Percentiles rank a stretch among this genome's conserved stretches.
phyloP scores from a whole-genome alignment of 64 coral and sea anemone species.

The Dendronephthya gigantea region DNA sequence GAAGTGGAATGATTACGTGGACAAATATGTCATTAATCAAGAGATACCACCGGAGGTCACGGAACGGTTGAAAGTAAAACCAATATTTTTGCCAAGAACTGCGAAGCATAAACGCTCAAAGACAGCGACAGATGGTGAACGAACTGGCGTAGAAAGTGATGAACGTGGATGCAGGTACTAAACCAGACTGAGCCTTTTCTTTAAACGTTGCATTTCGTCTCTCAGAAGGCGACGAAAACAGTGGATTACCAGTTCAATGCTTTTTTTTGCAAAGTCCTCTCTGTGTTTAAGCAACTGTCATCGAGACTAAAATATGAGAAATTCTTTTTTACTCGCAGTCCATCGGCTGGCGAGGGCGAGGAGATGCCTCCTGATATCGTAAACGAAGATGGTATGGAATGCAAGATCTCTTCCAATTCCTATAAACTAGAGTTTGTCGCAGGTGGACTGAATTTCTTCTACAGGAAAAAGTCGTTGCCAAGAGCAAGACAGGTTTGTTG shows the following conservation, averaged over 20 bases:
- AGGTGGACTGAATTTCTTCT: conserved; percentile 70
- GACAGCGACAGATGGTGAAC: not conserved
- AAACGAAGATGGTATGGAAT: conserved; percentile 82
- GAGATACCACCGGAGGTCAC: not conserved
- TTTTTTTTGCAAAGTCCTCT: too few species aligned
- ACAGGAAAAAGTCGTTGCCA: conserved; percentile 59
- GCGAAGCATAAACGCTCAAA: not conserved
- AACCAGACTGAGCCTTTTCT: too few species aligned
- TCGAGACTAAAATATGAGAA: too few species aligned
- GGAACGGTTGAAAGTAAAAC: not conserved
- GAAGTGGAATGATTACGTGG: conserved; percentile 16
- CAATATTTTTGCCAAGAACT: conserved; percentile 5
- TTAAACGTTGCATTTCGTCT: too few species aligned
- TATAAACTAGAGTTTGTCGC: conserved; percentile 88
- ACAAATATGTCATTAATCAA: not conserved
- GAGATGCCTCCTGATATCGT: conserved; percentile 50
- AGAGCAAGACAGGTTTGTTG: conserved; percentile 66
- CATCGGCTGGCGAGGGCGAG: not conserved
- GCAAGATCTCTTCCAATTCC: conserved; percentile 83
- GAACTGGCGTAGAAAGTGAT: not conserved
- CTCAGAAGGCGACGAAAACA: too few species aligned
- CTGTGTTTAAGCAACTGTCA: too few species aligned
- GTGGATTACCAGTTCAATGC: too few species aligned
- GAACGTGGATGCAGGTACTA: not conserved
- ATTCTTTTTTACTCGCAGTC: not conserved